These are phyloP conservation scores for Apantesis nais DNA, from an alignment of 2,888 invertebrate genomes.

Conservation along the genomic window DNA sequence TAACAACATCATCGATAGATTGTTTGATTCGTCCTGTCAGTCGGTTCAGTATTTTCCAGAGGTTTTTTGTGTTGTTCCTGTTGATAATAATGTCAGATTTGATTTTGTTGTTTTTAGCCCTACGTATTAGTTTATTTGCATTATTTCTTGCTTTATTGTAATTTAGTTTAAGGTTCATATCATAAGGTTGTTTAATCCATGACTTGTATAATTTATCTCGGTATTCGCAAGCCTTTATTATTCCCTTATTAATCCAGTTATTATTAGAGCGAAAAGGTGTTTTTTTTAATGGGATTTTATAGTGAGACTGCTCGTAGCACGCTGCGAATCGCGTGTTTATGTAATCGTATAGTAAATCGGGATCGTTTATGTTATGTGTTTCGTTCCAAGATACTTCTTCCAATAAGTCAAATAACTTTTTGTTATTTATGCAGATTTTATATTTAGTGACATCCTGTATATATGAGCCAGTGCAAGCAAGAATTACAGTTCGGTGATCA, in stretches of 20 bases:
- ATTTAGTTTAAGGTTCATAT: conserved; percentile 1
- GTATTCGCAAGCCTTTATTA: background rate
- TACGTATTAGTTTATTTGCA: background rate
- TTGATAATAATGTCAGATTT: background rate
- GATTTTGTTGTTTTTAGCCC: background rate
- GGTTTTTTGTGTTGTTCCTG: background rate
- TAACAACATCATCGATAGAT: background rate
- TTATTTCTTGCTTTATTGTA: conserved; percentile 7
- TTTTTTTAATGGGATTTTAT: background rate
- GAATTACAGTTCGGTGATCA: too few relatives aligned
- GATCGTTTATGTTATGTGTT: too few relatives aligned
- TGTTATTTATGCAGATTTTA: conserved; percentile 6
- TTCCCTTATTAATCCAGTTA: background rate
- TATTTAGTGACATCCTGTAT: too few relatives aligned
- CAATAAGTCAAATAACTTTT: background rate
- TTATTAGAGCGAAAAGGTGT: background rate
- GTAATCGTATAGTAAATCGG: too few relatives aligned
- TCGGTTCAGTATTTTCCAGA: conserved; percentile 2
- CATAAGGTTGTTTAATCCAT: conserved; percentile 2
- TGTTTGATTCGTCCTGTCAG: background rate
- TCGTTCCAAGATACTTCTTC: background rate
- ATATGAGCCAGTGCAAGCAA: too few relatives aligned
- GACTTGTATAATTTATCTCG: background rate
- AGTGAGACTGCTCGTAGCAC: too few relatives aligned
- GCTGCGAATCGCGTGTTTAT: background rate